Evolutionary conservation across 2,797 vertebrate genomes (phyloP).

Genomic region (Iguana delicatissima): DNA sequence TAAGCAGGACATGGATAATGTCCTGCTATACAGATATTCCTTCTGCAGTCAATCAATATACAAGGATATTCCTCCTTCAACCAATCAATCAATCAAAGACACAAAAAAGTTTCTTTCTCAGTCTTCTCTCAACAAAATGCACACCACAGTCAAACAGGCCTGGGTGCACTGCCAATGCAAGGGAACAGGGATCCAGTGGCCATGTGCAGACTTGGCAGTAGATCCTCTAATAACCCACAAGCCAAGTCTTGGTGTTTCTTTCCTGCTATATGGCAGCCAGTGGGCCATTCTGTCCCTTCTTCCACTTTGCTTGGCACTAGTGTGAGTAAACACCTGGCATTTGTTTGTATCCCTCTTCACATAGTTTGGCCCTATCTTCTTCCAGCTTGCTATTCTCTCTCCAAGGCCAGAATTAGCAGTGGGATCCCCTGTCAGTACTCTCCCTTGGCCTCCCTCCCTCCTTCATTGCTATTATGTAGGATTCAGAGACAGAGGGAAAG

Average conservation of each 20-base stretch:
- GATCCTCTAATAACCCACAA: background rate
- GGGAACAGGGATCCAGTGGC: no score
- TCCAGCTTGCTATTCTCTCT: slow-evolving; percentile 40
- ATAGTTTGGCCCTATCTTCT: slow-evolving; percentile 6
- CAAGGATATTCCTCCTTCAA: no score
- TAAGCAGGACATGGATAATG: no score
- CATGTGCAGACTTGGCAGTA: background rate
- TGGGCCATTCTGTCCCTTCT: background rate
- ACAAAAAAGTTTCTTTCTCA: background rate
- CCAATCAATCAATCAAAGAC: background rate
- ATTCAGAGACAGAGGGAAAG: slow-evolving; percentile 40
- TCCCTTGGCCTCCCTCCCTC: slow-evolving; percentile 45
- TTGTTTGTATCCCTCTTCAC: slow-evolving; percentile 23
- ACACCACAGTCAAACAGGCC: background rate
- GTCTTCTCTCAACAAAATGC: background rate
- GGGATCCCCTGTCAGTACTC: slow-evolving; percentile 32
- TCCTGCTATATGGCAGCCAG: background rate
- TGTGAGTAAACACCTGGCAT: slow-evolving; percentile 17
- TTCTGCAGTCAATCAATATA: background rate
- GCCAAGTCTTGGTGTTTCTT: no score
- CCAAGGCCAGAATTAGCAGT: slow-evolving; percentile 44
- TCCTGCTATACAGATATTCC: no score
- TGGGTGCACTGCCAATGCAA: background rate
- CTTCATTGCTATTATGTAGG: slow-evolving; percentile 46
- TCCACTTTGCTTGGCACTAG: background rate